Conservation (phyloP, 2,797 vertebrate species). For the Hafferia zeledoni region DNA sequence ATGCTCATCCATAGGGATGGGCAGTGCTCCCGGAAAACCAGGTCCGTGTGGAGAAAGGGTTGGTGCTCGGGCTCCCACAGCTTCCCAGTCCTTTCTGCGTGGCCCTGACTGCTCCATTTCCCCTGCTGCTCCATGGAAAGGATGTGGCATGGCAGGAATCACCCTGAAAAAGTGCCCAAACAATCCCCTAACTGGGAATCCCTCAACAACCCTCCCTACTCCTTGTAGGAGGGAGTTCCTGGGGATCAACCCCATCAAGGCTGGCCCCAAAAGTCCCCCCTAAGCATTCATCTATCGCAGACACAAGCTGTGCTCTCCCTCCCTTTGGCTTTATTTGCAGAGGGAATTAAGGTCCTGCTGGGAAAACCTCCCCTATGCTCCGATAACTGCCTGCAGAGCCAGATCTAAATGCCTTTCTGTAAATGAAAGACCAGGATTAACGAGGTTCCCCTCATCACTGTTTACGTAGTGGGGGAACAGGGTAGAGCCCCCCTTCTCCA, state of each 20-base stretch:
- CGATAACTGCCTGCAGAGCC: not conserved
- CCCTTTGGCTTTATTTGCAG: not conserved
- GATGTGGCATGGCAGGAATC: fast-evolving
- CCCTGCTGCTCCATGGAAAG: not conserved
- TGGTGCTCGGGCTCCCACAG: not conserved
- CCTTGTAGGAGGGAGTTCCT: not conserved
- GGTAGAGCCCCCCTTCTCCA: not conserved
- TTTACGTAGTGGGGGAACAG: not conserved
- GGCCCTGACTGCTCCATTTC: too few relatives aligned
- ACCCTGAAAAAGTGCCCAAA: not conserved
- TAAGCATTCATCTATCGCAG: not conserved
- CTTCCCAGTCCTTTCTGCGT: not conserved
- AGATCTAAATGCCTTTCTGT: slow-evolving; percentile 27
- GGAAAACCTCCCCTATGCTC: not conserved
- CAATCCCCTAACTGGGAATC: not conserved
- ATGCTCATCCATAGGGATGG: not conserved
- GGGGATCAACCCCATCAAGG: not conserved
- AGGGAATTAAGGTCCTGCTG: slow-evolving; percentile 46
- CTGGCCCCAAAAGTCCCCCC: not conserved
- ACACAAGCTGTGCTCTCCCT: not conserved
- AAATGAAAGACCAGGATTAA: slow-evolving; percentile 51
- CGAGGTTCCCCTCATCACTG: not conserved
- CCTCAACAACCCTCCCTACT: not conserved
- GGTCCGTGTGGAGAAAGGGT: not conserved
- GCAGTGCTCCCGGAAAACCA: not conserved